These are phyloP conservation scores for Chaenodraco wilsoni DNA, from an alignment of 2,797 vertebrate genomes.

Conservation along the genomic window DNA sequence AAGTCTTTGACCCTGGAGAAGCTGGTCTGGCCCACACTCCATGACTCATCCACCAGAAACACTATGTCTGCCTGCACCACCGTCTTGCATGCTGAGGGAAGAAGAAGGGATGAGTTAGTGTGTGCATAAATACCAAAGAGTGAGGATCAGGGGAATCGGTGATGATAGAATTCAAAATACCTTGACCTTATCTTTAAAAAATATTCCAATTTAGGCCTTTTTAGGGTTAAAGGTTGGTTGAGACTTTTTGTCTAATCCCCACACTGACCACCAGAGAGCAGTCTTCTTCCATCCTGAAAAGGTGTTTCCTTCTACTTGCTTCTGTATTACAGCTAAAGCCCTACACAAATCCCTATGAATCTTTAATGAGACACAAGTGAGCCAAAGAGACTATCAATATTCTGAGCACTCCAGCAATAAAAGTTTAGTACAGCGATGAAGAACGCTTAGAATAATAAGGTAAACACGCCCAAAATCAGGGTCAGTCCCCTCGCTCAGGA, in stretches of 20 bases:
- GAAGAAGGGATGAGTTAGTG: neutral
- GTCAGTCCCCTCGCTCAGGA: slow-evolving; percentile 53
- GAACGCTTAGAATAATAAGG: slow-evolving; percentile 79
- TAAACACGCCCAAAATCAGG: slow-evolving; percentile 75
- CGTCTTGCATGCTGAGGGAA: slow-evolving; percentile 84
- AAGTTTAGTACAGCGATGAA: slow-evolving; percentile 78
- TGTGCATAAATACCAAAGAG: neutral
- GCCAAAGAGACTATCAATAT: slow-evolving; percentile 81
- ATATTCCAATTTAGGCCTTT: neutral
- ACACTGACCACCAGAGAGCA: slow-evolving; percentile 77
- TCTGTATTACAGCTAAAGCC: slow-evolving; percentile 58
- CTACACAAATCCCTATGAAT: slow-evolving; percentile 71
- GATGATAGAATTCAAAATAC: neutral
- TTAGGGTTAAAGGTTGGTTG: neutral
- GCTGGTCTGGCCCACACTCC: slow-evolving; percentile 78
- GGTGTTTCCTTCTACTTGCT: slow-evolving; percentile 14
- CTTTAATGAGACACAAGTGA: slow-evolving; percentile 81
- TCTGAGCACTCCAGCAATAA: slow-evolving; percentile 77
- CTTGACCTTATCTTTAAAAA: neutral
- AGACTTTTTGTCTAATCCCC: slow-evolving; percentile 5
- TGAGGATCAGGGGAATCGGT: neutral
- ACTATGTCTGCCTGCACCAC: slow-evolving; percentile 85
- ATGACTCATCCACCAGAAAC: slow-evolving; percentile 89
- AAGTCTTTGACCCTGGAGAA: slow-evolving; percentile 85
- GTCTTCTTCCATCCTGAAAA: slow-evolving; percentile 61